Conservation (phyloP, 2,888 invertebrate genomes). For the Andrena praecox region DNA sequence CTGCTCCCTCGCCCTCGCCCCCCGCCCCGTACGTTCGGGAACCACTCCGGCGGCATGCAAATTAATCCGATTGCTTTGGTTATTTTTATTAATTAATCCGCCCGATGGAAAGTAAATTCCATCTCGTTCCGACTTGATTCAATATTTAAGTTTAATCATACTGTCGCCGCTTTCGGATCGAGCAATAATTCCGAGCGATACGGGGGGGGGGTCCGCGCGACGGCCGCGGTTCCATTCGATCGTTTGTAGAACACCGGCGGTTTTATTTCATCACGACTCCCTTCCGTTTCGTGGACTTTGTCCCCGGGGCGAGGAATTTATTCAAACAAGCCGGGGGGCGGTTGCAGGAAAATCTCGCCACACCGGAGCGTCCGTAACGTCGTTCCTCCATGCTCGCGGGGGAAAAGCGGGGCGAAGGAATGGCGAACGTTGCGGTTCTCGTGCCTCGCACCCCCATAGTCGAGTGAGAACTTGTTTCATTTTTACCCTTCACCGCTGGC, state of each 20-base stretch:
- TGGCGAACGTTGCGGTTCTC: background rate
- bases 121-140: conserved; percentile 66
- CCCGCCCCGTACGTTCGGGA: conserved; percentile 2
- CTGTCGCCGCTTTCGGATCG: conserved; percentile 48
- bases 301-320: conserved; percentile 19
- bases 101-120: conserved; percentile 66
- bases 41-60: conserved; percentile 52
- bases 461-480: too few species aligned
- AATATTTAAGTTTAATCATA: conserved; percentile 73
- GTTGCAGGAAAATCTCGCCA: background rate
- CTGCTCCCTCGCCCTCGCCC: background rate
- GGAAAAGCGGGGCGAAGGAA: background rate
- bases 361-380: background rate
- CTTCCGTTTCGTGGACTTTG: background rate
- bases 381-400: background rate
- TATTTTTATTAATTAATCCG: conserved; percentile 71
- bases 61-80: conserved; percentile 70
- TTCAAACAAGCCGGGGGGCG: background rate
- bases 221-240: conserved; percentile 38
- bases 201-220: background rate
- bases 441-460: too few species aligned
- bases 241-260: conserved; percentile 43
- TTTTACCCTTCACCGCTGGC: background rate
- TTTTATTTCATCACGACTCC: conserved; percentile 41
- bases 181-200: conserved; percentile 43